A percentile compares a stretch with the other conserved stretches of the same genome.
Evolutionary conservation across 2,113 vertebrate species (phyloP).

Genomic region (Tyto alba): DNA sequence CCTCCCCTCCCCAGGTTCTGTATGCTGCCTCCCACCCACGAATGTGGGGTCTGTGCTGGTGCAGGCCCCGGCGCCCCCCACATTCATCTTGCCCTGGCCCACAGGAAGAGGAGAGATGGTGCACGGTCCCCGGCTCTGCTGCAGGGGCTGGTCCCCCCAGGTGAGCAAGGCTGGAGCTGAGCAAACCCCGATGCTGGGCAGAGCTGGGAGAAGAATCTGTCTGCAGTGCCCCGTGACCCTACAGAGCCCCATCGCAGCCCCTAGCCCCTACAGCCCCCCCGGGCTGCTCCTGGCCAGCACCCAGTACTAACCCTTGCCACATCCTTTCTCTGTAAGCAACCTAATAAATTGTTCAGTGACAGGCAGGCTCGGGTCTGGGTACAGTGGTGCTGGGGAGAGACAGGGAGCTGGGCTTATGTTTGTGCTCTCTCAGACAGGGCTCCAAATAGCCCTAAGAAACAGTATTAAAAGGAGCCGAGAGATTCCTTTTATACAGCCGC

Average conservation of each 20-base stretch:
- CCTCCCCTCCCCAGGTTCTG: not conserved
- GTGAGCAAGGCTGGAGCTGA: not conserved
- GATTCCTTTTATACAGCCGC: conserved; percentile 37
- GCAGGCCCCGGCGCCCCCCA: not conserved
- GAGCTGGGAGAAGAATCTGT: not conserved
- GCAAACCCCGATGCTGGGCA: not conserved
- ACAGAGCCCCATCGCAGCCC: not conserved
- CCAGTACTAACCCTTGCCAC: not conserved
- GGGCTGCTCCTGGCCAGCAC: no score
- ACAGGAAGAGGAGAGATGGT: not conserved
- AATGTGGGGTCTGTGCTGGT: not conserved
- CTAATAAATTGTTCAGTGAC: conserved; percentile 27
- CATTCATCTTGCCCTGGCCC: not conserved
- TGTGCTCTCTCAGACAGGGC: not conserved
- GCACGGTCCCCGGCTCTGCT: not conserved
- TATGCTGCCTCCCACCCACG: not conserved
- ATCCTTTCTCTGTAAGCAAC: not conserved
- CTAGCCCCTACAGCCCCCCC: not conserved
- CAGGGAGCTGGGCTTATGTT: not conserved
- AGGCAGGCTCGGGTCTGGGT: rapidly evolving
- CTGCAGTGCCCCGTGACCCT: not conserved
- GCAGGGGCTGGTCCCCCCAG: not conserved
- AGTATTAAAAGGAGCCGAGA: not conserved
- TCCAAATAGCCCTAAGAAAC: not conserved
- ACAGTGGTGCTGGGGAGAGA: not conserved